These are phyloP conservation scores for Laothoe populi DNA, from an alignment of 2,888 invertebrate species.

Conservation along the genomic window DNA sequence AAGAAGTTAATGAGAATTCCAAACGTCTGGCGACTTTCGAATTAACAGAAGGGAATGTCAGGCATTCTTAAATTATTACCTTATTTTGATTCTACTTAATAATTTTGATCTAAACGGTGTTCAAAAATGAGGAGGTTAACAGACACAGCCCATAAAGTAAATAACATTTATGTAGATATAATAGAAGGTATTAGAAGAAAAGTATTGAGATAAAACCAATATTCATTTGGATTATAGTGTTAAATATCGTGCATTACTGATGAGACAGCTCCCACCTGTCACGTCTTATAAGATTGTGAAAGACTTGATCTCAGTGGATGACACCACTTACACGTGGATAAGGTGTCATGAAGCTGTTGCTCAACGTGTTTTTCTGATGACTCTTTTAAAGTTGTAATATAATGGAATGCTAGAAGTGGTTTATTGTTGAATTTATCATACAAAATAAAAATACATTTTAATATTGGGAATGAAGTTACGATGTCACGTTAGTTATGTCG, in stretches of 20 bases:
- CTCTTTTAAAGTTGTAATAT: background rate
- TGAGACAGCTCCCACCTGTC: constrained; percentile 6
- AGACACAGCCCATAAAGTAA: background rate
- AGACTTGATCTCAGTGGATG: constrained; percentile 7
- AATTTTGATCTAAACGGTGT: background rate
- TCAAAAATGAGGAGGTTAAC: background rate
- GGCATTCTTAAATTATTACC: background rate
- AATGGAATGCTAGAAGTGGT: background rate
- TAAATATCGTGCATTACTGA: background rate
- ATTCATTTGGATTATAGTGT: constrained; percentile 1
- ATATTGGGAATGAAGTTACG: too few relatives aligned
- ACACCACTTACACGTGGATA: background rate
- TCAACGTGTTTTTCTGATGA: background rate
- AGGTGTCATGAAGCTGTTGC: background rate
- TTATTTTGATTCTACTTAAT: background rate
- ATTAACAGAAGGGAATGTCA: too few relatives aligned
- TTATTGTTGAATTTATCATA: background rate
- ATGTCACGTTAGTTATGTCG: too few relatives aligned
- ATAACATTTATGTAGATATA: background rate
- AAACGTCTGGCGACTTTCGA: too few relatives aligned
- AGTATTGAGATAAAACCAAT: background rate
- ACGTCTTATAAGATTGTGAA: constrained; percentile 7
- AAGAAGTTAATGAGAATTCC: too few relatives aligned
- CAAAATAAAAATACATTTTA: too few relatives aligned
- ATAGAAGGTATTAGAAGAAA: background rate